Base-by-base conservation (phyloP, 2,113 vertebrate genomes). In the Platichthys flesus region DNA sequence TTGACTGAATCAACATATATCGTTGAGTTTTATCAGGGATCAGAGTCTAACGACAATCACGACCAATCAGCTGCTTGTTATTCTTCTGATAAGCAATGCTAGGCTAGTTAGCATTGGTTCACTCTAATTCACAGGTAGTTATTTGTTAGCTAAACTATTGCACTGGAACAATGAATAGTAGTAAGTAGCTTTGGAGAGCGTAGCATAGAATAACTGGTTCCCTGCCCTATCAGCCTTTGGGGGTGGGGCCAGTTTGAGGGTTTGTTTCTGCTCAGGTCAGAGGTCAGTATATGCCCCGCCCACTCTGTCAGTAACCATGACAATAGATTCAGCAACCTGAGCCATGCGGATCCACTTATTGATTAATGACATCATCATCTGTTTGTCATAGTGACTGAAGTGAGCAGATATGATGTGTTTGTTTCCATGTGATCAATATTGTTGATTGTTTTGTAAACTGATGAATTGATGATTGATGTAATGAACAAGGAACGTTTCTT, bases 1-100 rank as follows among this genome's bases (percentile, higher is more conserved):
- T 54, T 2, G n/a, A 15, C 13, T 37, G 42, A 40, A 28, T 31
- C 20, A 9, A 60, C 79, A 71, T 75, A 71, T 75, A 61, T 72
- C 45, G 52, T 71, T 21, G 4, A 9, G 4, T 26, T 74, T 23
- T 12, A 62, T 75, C 82, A 79, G 75, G 75, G 61, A 69, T 78
- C 56, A 63, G 67, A 72, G 57, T 24, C 10, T 68, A 54, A 26
- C 14, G 65, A 76, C 77, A 81, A 81, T 73, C 64, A 28, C 9
- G 76, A 72, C 23, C 77, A 65, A 56, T 80, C 73, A 56, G 73
- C 73, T 64, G 52, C 77, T 71, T 2, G 12, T 37, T 59, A 68
- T 54, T 61, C 1, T 23, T 37, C 21, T 26, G 7, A 35, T 56
- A 0, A 35, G 24, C 9, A 49, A 35, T 67, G 58, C 67, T 58